These are phyloP conservation scores for Halcyon smyrnensis DNA, from an alignment of 2,797 vertebrate genomes.

Conservation along the genomic window DNA sequence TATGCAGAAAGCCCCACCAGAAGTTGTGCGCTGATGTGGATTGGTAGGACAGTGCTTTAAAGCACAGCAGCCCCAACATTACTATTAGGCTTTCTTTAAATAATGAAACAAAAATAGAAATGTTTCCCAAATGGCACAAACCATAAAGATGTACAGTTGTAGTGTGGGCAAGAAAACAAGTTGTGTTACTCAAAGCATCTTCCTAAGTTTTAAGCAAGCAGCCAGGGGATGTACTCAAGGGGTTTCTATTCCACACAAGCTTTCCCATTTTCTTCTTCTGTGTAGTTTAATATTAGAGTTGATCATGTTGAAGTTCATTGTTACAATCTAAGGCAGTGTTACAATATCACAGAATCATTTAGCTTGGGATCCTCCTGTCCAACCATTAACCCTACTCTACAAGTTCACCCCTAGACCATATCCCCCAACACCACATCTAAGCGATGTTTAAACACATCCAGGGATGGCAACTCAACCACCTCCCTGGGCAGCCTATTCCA, in stretches of 20 bases:
- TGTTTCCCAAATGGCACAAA: constrained; percentile 24
- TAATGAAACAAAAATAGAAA: constrained; percentile 58
- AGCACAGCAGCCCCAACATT: neutral
- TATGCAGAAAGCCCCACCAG: constrained; percentile 24
- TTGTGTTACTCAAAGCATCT: constrained; percentile 23
- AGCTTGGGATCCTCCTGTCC: too few species aligned
- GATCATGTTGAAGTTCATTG: neutral
- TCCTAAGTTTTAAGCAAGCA: neutral
- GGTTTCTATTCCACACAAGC: neutral
- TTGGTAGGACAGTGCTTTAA: constrained; percentile 9
- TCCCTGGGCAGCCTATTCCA: too few species aligned
- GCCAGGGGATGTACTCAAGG: neutral
- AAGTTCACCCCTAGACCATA: too few species aligned
- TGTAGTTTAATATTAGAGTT: neutral
- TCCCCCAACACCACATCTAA: too few species aligned
- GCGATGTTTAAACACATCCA: too few species aligned
- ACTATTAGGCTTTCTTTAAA: constrained; percentile 51
- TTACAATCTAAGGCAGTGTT: neutral
- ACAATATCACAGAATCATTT: too few species aligned
- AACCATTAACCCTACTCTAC: too few species aligned
- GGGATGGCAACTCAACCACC: too few species aligned
- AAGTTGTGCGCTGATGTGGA: neutral
- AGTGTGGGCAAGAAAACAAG: constrained; percentile 8
- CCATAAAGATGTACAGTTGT: neutral
- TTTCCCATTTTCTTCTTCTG: neutral